These are phyloP conservation scores for Agapostemon virescens DNA, from an alignment of 2,888 invertebrate species.

Conservation along the genomic window DNA sequence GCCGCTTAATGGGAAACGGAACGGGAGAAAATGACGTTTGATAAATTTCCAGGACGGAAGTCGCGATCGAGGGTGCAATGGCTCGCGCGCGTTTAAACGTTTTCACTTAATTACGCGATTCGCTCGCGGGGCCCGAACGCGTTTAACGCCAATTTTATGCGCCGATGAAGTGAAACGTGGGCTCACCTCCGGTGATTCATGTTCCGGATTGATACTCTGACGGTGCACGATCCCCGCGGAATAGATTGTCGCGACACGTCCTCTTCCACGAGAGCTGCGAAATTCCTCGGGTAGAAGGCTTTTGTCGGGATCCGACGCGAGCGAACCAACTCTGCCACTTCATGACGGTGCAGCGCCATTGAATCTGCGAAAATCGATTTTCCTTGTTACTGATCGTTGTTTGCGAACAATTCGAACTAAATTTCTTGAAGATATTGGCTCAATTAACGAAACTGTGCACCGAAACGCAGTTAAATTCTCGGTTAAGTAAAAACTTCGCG, in stretches of 20 bases:
- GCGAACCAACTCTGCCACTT: background rate
- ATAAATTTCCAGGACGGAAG: slow-evolving; percentile 40
- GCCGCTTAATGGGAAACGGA: slow-evolving; percentile 21
- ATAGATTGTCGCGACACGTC: background rate
- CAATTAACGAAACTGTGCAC: no score
- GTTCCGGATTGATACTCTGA: background rate
- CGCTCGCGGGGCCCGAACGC: slow-evolving; percentile 26
- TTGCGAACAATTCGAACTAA: no score
- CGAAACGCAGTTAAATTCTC: no score
- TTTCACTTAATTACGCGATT: slow-evolving; percentile 56
- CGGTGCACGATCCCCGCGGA: background rate
- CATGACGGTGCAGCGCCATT: background rate
- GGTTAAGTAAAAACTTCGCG: no score
- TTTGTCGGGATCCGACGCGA: background rate
- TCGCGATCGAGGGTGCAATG: slow-evolving; percentile 43
- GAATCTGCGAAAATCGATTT: background rate
- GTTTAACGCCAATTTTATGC: slow-evolving; percentile 48
- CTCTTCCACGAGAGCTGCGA: slow-evolving; percentile 16
- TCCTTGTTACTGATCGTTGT: no score
- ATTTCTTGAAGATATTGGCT: no score
- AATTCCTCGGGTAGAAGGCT: background rate
- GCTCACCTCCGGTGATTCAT: background rate
- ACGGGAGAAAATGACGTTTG: slow-evolving; percentile 32
- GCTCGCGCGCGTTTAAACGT: slow-evolving; percentile 46
- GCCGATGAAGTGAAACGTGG: slow-evolving; percentile 34